Evolutionary conservation across 2,113 vertebrate species (phyloP), one percentile per base, ranked within the genome.

Genomic region (Ancistrus triradiatus): DNA sequence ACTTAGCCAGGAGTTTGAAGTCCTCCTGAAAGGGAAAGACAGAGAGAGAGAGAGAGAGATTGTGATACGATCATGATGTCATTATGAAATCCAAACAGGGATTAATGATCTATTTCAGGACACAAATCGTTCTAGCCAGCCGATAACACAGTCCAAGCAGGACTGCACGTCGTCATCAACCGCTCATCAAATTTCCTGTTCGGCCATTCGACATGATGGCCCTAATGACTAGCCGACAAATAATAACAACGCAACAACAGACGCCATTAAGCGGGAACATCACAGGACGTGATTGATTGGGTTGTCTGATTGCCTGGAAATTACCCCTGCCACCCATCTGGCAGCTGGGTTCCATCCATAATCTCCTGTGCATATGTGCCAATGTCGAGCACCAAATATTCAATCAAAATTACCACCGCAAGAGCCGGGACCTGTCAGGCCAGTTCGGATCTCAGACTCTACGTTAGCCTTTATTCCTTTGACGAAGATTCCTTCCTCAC

Each of bases 1-100:
- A 83, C 95, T 99, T 68, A 99, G 88, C 96, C 96, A 99, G 14
- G 95, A 97, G 85, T 99, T 98, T 33, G 96, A 97, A 68, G 94
- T 91, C 86, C 88, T 94, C 88, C 96, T 99, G 86, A 80, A 87
- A 86, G 66, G 24, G 3, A 47, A 50, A 33, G 10, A 72, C 8
- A 43, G 24, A 49, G 11, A 48, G 9, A 40, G 14, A n/a, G n/a
- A n/a, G n/a, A n/a, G n/a, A n/a, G n/a, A n/a, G n/a, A n/a, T n/a
- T n/a, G n/a, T n/a, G n/a, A n/a, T n/a, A n/a, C n/a, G n/a, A n/a
- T n/a, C n/a, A n/a, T n/a, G n/a, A n/a, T n/a, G n/a, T n/a, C n/a
- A n/a, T n/a, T n/a, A n/a, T n/a, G n/a, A n/a, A n/a, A n/a, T n/a
- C n/a, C n/a, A n/a, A n/a, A n/a, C n/a, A n/a, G n/a, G n/a, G n/a